Base-by-base conservation (phyloP, 2,888 invertebrate species). In the Lasioglossum leucozonium region DNA sequence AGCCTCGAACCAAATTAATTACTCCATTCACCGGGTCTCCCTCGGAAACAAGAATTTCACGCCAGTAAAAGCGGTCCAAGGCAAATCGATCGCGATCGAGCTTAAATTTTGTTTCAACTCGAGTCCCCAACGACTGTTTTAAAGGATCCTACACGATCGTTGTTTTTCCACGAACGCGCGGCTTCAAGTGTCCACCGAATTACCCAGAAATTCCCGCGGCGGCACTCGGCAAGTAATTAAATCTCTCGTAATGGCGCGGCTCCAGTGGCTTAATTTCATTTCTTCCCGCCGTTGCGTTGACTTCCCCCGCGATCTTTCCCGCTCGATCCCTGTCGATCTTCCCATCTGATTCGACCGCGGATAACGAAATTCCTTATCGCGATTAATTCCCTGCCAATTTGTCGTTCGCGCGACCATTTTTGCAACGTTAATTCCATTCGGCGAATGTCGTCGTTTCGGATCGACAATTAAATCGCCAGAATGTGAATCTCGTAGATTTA, bases 251-350 rank as follows among this genome's bases (percentile, higher is more conserved):
- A 65, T 62, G 42, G 65, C 75, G 62, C 65, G 42, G 62, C 34
- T 76, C 65, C 37, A 65, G 42, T 42, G 65, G 47, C 76, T 76
- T 78, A 72, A 78, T 78, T 72, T 55, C 72, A 72, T 78, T 78
- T 78, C 58, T 72, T 72, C 72, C 26, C 51, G 11, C 16, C 37
- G 65, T 47, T 22, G 16, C 37, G 65, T 47, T 22, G 69, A 37
- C 71, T 71, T 77, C 22, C 6, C 2, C 65, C 65, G 65, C 65
- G 65, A 34, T 65, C 34, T 34, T 34, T 30, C 65, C 8, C 8
- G 8, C 65, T 8, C 34, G 34, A 30, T 26, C 62, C 34, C 22
- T 22, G 34, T 34, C 65, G 65, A 65, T 65, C 30, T 65, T 16
- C 18, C 34, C 22, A 6, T 65, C 22, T 30, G 65, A 30, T 30